Percentiles rank a stretch among this genome's conserved stretches.
Conservation (phyloP, 2,113 vertebrate genomes). For the Corythornis madagascariensis region DNA sequence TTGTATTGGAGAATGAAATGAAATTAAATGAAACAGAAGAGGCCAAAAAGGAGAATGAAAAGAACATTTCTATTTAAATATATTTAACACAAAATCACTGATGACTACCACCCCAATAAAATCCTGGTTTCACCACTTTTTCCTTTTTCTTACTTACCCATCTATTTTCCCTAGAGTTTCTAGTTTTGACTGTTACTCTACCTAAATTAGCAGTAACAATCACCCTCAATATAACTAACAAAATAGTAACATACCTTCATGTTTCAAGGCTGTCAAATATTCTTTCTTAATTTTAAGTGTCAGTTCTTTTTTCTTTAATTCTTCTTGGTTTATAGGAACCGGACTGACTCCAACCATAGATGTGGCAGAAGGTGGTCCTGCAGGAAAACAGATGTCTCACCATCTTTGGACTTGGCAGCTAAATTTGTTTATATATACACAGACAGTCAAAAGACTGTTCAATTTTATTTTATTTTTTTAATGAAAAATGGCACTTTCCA, state of each 20-base stretch:
- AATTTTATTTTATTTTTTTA: neutral
- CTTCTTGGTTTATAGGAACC: conserved; percentile 36
- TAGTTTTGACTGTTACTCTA: neutral
- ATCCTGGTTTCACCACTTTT: neutral
- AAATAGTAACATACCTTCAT: conserved; percentile 80
- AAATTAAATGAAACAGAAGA: neutral
- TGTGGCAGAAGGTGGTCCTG: conserved; percentile 49
- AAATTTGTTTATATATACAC: neutral
- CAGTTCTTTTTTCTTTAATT: conserved; percentile 64
- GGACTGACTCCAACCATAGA: conserved; percentile 13
- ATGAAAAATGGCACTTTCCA: neutral
- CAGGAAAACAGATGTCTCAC: neutral
- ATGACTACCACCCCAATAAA: neutral
- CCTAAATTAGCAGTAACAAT: neutral
- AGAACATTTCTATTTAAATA: neutral
- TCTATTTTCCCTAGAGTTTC: neutral
- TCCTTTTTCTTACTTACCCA: neutral
- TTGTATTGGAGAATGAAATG: neutral
- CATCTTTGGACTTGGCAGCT: neutral
- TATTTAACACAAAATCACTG: neutral
- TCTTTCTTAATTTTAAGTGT: conserved; percentile 80
- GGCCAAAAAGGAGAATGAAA: neutral
- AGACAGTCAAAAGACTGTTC: neutral
- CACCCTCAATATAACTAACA: neutral
- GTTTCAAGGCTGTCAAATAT: conserved; percentile 77